Evolutionary conservation across 1,140 invertebrate species (phyloP).

Genomic region (Lasioglossum baleicum): DNA sequence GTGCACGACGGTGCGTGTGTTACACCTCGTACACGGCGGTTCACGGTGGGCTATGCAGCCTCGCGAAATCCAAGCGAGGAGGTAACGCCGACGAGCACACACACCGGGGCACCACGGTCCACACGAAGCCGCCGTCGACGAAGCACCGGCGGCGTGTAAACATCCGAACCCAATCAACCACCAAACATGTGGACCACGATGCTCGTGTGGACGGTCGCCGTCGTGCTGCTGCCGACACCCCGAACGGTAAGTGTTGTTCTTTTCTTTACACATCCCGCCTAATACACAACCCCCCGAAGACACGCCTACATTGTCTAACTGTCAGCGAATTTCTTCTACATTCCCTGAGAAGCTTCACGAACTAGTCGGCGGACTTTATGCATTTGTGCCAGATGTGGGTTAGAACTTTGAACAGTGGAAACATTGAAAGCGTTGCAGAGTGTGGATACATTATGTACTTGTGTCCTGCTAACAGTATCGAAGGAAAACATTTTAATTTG

Average conservation of each 20-base stretch:
- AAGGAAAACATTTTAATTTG: no score
- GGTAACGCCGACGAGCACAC: slow-evolving; percentile 67
- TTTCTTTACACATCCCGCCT: background rate
- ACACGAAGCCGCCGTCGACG: slow-evolving; percentile 51
- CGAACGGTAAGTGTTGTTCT: slow-evolving; percentile 68
- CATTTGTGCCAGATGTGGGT: no score
- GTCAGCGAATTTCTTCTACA: no score
- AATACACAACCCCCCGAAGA: no score
- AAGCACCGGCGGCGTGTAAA: slow-evolving; percentile 68
- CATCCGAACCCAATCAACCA: slow-evolving; percentile 62
- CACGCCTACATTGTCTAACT: no score
- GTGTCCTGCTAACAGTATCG: no score
- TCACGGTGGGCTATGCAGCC: slow-evolving; percentile 69
- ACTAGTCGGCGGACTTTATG: no score
- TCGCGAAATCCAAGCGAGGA: slow-evolving; percentile 67
- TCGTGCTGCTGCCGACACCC: slow-evolving; percentile 72
- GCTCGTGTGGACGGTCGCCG: slow-evolving; percentile 73
- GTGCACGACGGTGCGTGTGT: slow-evolving; percentile 6
- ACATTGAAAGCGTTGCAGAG: no score
- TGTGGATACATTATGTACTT: no score
- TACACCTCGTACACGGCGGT: background rate
- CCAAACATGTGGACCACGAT: slow-evolving; percentile 77
- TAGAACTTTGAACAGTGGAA: no score
- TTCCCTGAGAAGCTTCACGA: no score
- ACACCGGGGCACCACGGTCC: slow-evolving; percentile 45